Base-by-base conservation (phyloP, 1,140 invertebrate species). In the Musca vetustissima region DNA sequence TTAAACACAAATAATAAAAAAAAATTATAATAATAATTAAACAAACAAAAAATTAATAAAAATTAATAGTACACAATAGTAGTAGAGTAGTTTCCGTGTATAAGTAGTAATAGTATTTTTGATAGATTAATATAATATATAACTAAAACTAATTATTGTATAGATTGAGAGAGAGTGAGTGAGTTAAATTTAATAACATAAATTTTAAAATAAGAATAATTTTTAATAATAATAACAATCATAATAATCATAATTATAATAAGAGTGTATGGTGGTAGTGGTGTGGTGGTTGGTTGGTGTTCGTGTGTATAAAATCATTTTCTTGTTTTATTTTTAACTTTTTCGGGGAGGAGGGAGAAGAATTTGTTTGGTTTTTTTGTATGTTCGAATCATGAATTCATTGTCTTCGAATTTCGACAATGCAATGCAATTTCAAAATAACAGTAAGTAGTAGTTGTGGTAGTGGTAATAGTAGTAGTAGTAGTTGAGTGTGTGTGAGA, bases 321-420 rank as follows among this genome's bases (percentile, higher is more conserved):
- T 19, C n/a, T n/a, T n/a, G n/a, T n/a, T n/a, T n/a, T n/a, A n/a
- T n/a, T 52, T 52, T 61, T 61, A 61, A 21, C 57, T 36, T 36
- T 36, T 61, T 61, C 36, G 57, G n/a, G n/a, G 57, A 61, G 57
- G 57, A 61, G 19, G 57, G 57, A 61, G 57, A 43, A 43, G 57
- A 61, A 61, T 36, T 61, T 61, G 57, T 36, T 36, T 32, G 57
- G 28, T 43, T 43, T 61, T 17, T 61, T 61, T 59, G 13, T 53
- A 24, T 53, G 19, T 22, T 53, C 22, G 19, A 52, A 52, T 52
- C 21, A 52, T 52, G 49, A 9, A 52, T 9, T 52, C 21, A 52
- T 19, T 52, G 49, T 52, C 49, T 52, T 52, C 21, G 9, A 21
- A 52, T 21, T 19, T 52, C 7, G 17, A 52, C n/a, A 50, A 52